Percentiles rank a stretch among this genome's conserved stretches.
These are phyloP conservation scores for Terrapene triunguis DNA, from an alignment of 2,113 vertebrate species.

Conservation along the genomic window DNA sequence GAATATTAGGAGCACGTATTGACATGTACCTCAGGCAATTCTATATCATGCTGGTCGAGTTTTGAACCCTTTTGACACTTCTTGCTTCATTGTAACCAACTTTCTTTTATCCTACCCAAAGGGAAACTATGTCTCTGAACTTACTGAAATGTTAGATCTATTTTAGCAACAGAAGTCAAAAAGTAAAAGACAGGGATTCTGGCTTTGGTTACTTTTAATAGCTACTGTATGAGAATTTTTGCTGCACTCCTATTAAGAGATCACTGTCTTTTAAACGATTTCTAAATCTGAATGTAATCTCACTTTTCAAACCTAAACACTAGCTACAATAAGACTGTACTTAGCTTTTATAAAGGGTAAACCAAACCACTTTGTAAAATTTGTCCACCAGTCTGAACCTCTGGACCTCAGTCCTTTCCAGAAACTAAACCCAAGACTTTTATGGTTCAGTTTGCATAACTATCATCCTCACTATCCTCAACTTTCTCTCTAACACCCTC, in stretches of 20 bases:
- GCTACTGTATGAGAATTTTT: neutral
- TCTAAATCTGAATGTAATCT: neutral
- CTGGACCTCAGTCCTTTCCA: rapidly evolving
- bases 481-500: neutral
- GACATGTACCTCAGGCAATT: neutral
- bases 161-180: neutral
- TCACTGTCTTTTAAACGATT: neutral
- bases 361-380: neutral
- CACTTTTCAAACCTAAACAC: neutral
- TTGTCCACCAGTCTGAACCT: neutral
- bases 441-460: neutral
- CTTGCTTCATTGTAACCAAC: neutral
- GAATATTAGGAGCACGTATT: neutral
- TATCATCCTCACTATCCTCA: neutral
- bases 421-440: neutral
- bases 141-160: neutral
- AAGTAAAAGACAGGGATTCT: neutral
- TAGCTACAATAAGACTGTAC: neutral
- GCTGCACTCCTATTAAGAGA: neutral
- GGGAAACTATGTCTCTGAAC: neutral
- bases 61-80: neutral
- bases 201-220: neutral
- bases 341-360: neutral
- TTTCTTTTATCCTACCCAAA: neutral
- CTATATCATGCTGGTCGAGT: neutral